Conservation (phyloP, 2,888 invertebrate genomes). For the Drosophila yooni region DNA sequence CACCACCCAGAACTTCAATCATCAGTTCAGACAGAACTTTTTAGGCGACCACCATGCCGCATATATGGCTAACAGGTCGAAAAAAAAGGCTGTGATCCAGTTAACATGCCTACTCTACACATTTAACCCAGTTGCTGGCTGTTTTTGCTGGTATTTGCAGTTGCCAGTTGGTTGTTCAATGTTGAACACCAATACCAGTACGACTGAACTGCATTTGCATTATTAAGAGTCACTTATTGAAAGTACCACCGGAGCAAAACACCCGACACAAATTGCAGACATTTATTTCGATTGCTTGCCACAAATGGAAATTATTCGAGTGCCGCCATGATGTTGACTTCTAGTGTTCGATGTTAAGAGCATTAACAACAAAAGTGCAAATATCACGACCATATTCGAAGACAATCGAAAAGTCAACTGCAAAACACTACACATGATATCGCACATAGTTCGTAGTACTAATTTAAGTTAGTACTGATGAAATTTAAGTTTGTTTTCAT, state of each 20-base stretch:
- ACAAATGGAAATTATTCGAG: slow-evolving; percentile 19
- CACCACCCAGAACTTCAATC: slow-evolving; percentile 63
- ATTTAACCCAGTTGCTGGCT: slow-evolving; percentile 46
- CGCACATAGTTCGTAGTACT: background rate
- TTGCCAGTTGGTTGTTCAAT: slow-evolving; percentile 29
- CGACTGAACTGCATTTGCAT: slow-evolving; percentile 47
- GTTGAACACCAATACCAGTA: slow-evolving; percentile 9
- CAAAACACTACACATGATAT: background rate
- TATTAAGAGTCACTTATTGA: slow-evolving; percentile 70
- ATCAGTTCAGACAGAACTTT: slow-evolving; percentile 52
- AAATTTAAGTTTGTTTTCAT: background rate
- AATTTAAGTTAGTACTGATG: background rate
- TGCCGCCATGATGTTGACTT: slow-evolving; percentile 2
- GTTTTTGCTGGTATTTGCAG: slow-evolving; percentile 26
- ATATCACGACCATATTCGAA: background rate
- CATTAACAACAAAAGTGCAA: slow-evolving; percentile 19
- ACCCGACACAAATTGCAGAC: slow-evolving; percentile 53
- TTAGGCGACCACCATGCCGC: slow-evolving; percentile 26
- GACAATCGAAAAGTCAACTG: slow-evolving; percentile 1
- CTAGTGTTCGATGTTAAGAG: slow-evolving; percentile 1
- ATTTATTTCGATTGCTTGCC: slow-evolving; percentile 47
- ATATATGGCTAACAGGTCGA: slow-evolving; percentile 17
- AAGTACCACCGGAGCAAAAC: slow-evolving; percentile 27
- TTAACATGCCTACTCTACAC: slow-evolving; percentile 27
- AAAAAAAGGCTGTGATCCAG: slow-evolving; percentile 55